Base-by-base conservation (phyloP, 2,113 vertebrate species). In the Nymphicus hollandicus region DNA sequence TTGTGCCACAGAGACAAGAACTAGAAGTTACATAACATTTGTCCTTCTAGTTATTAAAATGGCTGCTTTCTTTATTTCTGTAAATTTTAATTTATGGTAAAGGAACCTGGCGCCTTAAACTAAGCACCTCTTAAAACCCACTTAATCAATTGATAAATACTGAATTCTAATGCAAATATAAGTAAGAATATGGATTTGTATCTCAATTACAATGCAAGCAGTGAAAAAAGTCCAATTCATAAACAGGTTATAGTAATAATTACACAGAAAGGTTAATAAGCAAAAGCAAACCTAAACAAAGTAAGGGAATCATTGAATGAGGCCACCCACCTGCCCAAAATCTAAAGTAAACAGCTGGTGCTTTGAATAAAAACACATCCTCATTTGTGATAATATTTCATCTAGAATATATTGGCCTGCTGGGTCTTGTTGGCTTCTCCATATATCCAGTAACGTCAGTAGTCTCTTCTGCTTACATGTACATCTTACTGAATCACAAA, bases 341-440 rank as follows among this genome's bases (percentile, higher is more conserved):
- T 92, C 85, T 96, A 93, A 97, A 91, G 81, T 71, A 96, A 93
- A 86, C 85, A 80, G 49, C 47, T 82, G 27, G 7, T 92, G 80
- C 95, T 96, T 96, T 96, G 87, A 97, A 88, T 97, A 72, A 96
- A 96, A 97, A 96, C 96, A 96, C 52, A 76, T 89, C 65, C n/a
- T 95, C 90, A 50, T 96, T 95, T 93, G 79, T 94, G 92, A 94
- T 97, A 96, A 89, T 89, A 95, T 95, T 96, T 95, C 66, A 80
- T 87, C 60, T 81, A 73, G 72, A 91, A 70, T 65, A 58, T 82
- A 77, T 33, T 90, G 87, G 88, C 80, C 91, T 95, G 82, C 82
- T 79, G 88, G 35, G 65, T 84, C 73, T 86, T 37, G 61, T 27
- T 95, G 83, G 80, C 61, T 91, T 94, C 83, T 96, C 72, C 47